These are phyloP conservation scores for Microtus ochrogaster DNA, from an alignment of 2,113 vertebrate species.

Conservation along the genomic window DNA sequence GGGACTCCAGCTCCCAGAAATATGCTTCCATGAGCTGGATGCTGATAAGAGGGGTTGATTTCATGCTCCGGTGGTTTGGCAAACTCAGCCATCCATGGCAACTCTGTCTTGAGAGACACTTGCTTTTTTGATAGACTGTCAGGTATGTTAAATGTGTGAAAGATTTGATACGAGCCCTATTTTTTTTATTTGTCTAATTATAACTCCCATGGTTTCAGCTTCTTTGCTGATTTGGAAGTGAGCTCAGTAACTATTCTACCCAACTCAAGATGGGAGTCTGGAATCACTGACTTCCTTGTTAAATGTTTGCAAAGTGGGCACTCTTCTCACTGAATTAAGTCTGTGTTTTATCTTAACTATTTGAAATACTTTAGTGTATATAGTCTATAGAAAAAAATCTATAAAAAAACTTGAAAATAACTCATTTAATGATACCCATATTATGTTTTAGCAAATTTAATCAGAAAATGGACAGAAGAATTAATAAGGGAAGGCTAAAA, in stretches of 20 bases:
- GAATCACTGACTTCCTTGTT: background rate
- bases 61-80: background rate
- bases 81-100: background rate
- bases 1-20: constrained; percentile 15
- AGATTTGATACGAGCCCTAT: background rate
- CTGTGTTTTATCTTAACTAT: background rate
- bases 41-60: background rate
- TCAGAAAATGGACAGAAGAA: background rate
- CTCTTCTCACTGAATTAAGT: constrained; percentile 1
- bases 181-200: constrained; percentile 57
- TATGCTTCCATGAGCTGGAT: background rate
- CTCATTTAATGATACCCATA: background rate
- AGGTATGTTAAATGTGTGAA: constrained; percentile 18
- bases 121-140: constrained; percentile 60
- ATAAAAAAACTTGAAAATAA: background rate
- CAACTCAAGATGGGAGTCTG: background rate
- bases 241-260: background rate
- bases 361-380: background rate
- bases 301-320: background rate
- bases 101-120: constrained; percentile 30
- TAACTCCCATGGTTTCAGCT: background rate
- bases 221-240: background rate
- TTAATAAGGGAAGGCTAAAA: background rate
- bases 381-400: background rate
- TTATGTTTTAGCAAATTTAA: constrained; percentile 1